phyloP scores from a whole-genome alignment of 2,113 vertebrate species.

The Gadus macrocephalus region DNA sequence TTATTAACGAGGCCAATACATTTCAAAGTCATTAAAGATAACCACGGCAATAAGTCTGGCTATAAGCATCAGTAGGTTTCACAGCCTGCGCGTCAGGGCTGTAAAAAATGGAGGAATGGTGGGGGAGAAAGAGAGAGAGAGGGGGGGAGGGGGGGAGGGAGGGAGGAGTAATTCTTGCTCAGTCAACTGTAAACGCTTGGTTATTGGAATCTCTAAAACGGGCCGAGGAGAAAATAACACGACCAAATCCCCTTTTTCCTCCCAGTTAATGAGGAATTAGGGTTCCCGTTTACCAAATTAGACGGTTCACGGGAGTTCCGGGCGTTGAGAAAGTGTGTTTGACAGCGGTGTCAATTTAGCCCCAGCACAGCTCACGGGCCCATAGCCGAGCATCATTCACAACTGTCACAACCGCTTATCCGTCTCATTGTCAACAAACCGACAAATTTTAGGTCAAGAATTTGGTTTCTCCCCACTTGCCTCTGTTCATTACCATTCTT shows the following conservation, averaged over 20 bases:
- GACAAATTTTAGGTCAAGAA: conserved; percentile 79
- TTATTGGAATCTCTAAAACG: conserved; percentile 95
- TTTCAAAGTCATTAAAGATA: conserved; percentile 99
- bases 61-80: conserved; percentile 89
- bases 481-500: conserved; percentile 56
- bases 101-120: conserved; percentile 48
- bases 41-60: conserved; percentile 94
- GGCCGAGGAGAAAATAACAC: conserved; percentile 92
- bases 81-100: conserved; percentile 75
- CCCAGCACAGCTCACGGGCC: conserved; percentile 72
- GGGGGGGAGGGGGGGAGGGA: not conserved
- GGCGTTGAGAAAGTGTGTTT: conserved; percentile 70
- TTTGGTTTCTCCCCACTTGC: conserved; percentile 34
- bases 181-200: conserved; percentile 90
- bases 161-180: conserved; percentile 83
- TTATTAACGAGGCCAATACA: conserved; percentile 97
- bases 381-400: conserved; percentile 86
- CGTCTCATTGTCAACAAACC: conserved; percentile 82
- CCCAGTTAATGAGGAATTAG: conserved; percentile 97
- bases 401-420: conserved; percentile 94
- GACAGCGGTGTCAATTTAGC: conserved; percentile 89
- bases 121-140: conserved; percentile 14
- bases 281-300: conserved; percentile 92
- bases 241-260: conserved; percentile 84
- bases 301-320: conserved; percentile 85